phyloP scores from a whole-genome alignment of 2,888 invertebrate genomes.

The Trichopoda pennipes region DNA sequence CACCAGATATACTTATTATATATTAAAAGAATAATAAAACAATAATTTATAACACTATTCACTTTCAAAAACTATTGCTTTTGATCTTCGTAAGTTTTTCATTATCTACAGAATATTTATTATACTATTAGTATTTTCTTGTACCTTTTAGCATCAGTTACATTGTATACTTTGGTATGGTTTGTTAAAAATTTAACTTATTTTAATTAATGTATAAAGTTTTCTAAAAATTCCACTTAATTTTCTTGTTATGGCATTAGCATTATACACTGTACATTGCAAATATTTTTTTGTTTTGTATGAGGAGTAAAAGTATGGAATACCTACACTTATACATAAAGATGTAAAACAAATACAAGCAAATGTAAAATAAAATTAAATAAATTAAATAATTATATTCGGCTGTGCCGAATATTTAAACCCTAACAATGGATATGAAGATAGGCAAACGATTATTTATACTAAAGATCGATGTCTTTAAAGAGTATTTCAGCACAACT shows the following conservation, averaged over 20 bases:
- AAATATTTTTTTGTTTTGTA: constrained; percentile 21
- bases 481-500: no score
- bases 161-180: constrained; percentile 16
- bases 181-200: constrained; percentile 72
- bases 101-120: no score
- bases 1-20: no score
- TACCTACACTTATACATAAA: not conserved
- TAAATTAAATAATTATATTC: not conserved
- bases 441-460: no score
- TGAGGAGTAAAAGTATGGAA: constrained; percentile 28
- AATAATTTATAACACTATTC: no score
- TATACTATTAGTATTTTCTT: not conserved
- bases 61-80: no score
- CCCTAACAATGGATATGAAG: no score
- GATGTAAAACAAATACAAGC: not conserved
- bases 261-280: not conserved
- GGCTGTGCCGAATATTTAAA: no score
- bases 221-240: constrained; percentile 73
- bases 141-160: not conserved
- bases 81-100: no score
- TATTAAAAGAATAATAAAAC: no score
- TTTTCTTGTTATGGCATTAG: not conserved
- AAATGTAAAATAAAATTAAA: not conserved
- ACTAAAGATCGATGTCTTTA: no score
- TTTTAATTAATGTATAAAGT: constrained; percentile 81